Evolutionary conservation across 2,888 invertebrate species (phyloP).

Genomic region (Coelopa pilipes): DNA sequence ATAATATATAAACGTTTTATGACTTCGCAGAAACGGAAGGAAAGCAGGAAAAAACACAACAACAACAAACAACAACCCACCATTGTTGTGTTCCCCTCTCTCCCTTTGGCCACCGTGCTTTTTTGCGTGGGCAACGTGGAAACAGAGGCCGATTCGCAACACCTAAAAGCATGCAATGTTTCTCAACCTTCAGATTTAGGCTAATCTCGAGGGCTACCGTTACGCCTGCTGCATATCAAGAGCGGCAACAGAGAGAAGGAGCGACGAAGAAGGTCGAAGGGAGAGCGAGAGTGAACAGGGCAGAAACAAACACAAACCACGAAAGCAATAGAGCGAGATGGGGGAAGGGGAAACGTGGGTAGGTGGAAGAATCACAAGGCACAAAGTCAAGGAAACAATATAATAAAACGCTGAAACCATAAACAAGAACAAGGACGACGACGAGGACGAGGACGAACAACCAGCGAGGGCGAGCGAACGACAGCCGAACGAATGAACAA

Average conservation of each 20-base stretch:
- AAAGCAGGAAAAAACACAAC: neutral
- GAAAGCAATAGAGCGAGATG: no score
- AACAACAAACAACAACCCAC: neutral
- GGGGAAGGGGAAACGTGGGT: no score
- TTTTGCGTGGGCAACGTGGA: neutral
- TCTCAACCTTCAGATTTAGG: slow-evolving; percentile 18
- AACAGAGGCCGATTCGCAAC: neutral
- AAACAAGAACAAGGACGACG: neutral
- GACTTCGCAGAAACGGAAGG: slow-evolving; percentile 20
- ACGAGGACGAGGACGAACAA: neutral
- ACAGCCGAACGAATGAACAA: neutral
- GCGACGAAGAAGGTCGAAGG: neutral
- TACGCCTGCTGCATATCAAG: slow-evolving; percentile 27
- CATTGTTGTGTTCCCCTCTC: neutral
- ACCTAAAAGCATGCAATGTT: slow-evolving; percentile 24
- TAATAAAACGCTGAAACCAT: neutral
- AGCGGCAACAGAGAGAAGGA: neutral
- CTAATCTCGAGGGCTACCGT: slow-evolving; percentile 22
- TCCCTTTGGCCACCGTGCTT: neutral
- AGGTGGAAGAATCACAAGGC: neutral
- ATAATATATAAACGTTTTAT: slow-evolving; percentile 31
- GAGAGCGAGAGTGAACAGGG: neutral
- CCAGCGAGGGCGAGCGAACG: neutral
- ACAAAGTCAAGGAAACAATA: slow-evolving; percentile 17
- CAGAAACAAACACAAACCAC: neutral